These are phyloP conservation scores for Brachymystax lenok DNA, from an alignment of 2,797 vertebrate genomes.

Conservation along the genomic window DNA sequence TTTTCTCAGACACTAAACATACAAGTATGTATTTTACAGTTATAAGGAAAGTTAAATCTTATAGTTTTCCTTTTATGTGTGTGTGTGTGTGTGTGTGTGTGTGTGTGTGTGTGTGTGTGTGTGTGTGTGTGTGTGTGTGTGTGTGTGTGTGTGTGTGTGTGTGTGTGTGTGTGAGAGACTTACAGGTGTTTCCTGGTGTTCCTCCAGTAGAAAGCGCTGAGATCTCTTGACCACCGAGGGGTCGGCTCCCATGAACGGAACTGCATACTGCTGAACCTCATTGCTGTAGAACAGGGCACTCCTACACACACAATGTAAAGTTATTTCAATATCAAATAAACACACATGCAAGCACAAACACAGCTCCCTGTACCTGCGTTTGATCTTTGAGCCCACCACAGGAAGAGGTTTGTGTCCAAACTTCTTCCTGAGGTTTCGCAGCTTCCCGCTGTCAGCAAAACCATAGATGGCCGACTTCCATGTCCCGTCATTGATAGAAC, in stretches of 20 bases:
- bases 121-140: background rate
- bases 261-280: slow-evolving; percentile 83
- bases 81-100: no score
- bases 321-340: background rate
- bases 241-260: slow-evolving; percentile 92
- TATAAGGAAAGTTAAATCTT: no score
- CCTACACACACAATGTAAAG: slow-evolving; percentile 56
- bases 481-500: no score
- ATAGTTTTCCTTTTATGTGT: no score
- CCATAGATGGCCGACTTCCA: no score
- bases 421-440: no score
- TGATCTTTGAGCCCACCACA: slow-evolving; percentile 84
- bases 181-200: slow-evolving; percentile 83
- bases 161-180: slow-evolving; percentile 52
- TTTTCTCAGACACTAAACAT: no score
- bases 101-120: no score
- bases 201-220: slow-evolving; percentile 85
- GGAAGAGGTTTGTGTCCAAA: slow-evolving; percentile 85
- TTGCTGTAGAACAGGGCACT: slow-evolving; percentile 82
- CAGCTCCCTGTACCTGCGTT: slow-evolving; percentile 79
- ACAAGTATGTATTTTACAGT: no score
- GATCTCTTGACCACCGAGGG: slow-evolving; percentile 89
- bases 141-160: no score
- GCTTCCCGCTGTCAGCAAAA: no score
- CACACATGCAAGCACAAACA: background rate